phyloP scores from a whole-genome alignment of 2,797 vertebrate species.

The Lemur catta region DNA sequence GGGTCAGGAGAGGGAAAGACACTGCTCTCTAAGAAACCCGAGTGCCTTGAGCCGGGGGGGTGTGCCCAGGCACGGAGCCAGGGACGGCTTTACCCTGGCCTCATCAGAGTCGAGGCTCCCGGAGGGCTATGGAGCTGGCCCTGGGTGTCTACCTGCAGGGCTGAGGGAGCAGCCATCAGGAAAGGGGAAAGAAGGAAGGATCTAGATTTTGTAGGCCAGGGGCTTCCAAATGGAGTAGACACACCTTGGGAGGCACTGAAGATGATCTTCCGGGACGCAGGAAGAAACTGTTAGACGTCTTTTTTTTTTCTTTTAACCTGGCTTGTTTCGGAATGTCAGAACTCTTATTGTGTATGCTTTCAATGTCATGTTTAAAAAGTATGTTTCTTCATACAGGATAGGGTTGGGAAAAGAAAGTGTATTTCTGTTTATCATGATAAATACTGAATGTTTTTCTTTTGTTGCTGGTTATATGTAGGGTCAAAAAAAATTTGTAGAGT shows the following conservation, averaged over 20 bases:
- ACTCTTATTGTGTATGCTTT: background rate
- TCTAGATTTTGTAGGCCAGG: background rate
- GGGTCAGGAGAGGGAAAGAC: constrained; percentile 4
- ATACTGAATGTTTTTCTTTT: background rate
- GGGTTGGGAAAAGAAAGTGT: background rate
- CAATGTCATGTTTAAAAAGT: background rate
- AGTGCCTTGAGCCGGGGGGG: background rate
- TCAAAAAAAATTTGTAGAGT: background rate
- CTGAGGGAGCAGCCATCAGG: background rate
- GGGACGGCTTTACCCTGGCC: background rate
- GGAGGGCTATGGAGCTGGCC: background rate
- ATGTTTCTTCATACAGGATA: background rate
- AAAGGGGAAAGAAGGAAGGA: background rate
- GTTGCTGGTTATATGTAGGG: background rate
- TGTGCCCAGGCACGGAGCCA: background rate
- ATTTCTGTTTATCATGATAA: background rate
- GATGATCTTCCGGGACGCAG: background rate
- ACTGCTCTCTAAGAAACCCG: constrained; percentile 64
- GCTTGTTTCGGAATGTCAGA: too few species aligned
- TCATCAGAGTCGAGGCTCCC: background rate
- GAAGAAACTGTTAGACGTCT: background rate
- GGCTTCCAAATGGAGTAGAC: background rate
- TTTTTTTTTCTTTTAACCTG: too few species aligned
- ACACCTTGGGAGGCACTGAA: background rate
- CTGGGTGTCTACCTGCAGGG: background rate